A percentile compares a stretch with the other conserved stretches of the same genome.
phyloP scores from a whole-genome alignment of 2,888 invertebrate species.

The Mylabris sibirica region DNA sequence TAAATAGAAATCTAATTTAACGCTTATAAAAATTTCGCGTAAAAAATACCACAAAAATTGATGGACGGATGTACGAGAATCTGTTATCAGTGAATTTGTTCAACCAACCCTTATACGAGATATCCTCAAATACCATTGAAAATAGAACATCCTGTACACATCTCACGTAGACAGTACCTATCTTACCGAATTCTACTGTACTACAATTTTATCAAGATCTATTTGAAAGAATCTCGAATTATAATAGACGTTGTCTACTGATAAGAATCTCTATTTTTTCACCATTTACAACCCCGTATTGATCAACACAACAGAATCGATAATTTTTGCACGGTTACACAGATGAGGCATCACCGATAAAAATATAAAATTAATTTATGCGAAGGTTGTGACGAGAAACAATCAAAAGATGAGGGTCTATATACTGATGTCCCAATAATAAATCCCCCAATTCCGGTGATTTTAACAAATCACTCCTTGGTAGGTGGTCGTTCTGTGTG shows the following conservation, averaged over 20 bases:
- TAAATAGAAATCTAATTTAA: too few relatives aligned
- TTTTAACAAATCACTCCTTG: not conserved
- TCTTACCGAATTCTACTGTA: not conserved
- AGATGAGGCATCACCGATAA: not conserved
- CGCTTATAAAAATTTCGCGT: too few relatives aligned
- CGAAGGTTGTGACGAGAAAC: not conserved
- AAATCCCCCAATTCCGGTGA: too few relatives aligned
- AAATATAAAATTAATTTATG: slow-evolving; percentile 4
- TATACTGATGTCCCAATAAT: not conserved
- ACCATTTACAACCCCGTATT: not conserved
- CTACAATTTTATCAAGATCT: not conserved
- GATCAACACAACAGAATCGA: not conserved
- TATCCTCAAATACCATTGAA: too few relatives aligned
- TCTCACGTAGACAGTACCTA: too few relatives aligned
- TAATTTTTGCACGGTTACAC: not conserved
- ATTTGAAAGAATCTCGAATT: not conserved
- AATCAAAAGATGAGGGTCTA: slow-evolving; percentile 6
- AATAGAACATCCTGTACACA: too few relatives aligned
- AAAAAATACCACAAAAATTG: too few relatives aligned
- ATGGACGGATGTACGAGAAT: too few relatives aligned
- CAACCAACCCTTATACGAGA: too few relatives aligned
- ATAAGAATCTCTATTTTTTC: not conserved
- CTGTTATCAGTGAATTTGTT: too few relatives aligned
- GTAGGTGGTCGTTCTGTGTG: not conserved
- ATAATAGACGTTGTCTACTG: not conserved